Base-by-base conservation (phyloP, 2,797 vertebrate species). In the Chloroceryle inda region DNA sequence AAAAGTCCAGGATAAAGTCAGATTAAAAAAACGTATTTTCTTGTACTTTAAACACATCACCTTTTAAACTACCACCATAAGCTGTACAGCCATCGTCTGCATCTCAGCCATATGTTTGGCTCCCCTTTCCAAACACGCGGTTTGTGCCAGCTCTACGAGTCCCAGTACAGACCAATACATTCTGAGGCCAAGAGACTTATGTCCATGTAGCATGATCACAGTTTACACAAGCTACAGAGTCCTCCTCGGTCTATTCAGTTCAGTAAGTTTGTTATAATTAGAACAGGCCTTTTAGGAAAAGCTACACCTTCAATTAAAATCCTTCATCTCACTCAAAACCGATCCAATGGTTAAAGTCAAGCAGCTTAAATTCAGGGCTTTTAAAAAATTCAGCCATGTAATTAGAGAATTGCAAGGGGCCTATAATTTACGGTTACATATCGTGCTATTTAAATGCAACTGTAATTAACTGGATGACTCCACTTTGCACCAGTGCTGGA, bases 391-490 rank as follows among this genome's bases (percentile, higher is more conserved):
- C 47, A 85, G 2, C 78, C 44, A 38, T 20, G 26, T 63, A 62
- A 80, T 68, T 49, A 80, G 35, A 85, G 81, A 83, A 76, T 3
- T 80, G 75, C 81, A 85, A 77, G 19, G 59, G 81, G 27, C 37
- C 88, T 95, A 1, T 68, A 91, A 92, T 80, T 85, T 61, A 85
- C 1, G 13, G 67, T 89, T 56, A 42, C 0, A 0, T 45, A 53
- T 66, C 21, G 33, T 13, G 29, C 63, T 56, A 53, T 79, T 93
- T 45, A 79, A 90, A 62, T 61, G 50, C 55, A 83, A 29, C 45
- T 85, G 75, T 85, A 77, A 80, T 88, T 49, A 93, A 50, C 29
- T 64, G 67, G 37, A n/a, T 79, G 90, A 69, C 69, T 79, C 83
- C 38, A 53, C 59, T 73, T 15, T 37, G 58, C 75, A 44, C 33